Evolutionary conservation across 2,888 invertebrate species (phyloP).

Genomic region (Drosophila paranaensis): DNA sequence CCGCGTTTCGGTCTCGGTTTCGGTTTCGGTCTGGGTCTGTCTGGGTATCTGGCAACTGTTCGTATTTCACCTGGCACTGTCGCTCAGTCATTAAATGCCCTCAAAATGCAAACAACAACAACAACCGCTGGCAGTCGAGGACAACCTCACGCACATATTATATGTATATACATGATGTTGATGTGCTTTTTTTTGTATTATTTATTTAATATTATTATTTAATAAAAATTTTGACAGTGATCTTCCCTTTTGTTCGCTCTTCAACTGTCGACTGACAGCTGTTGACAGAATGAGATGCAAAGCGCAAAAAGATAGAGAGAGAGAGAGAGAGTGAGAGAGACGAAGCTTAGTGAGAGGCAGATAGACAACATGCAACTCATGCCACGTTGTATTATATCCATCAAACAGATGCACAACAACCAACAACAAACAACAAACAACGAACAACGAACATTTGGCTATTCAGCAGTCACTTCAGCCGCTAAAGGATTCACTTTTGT

Average conservation of each 20-base stretch:
- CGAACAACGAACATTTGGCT: constrained; percentile 9
- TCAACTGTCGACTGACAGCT: constrained; percentile 50
- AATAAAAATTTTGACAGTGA: constrained; percentile 64
- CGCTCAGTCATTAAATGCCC: constrained; percentile 77
- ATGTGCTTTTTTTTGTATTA: constrained; percentile 18
- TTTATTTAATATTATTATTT: constrained; percentile 72
- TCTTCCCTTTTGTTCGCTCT: constrained; percentile 44
- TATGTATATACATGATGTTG: constrained; percentile 5
- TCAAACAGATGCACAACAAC: constrained; percentile 60
- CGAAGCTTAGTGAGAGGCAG: constrained; percentile 21
- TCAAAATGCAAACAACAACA: constrained; percentile 67
- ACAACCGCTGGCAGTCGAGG: constrained; percentile 53
- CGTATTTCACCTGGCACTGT: constrained; percentile 78
- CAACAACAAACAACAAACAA: constrained; percentile 10
- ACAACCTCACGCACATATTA: constrained; percentile 46
- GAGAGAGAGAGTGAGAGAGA: not conserved
- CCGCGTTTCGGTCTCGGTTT: constrained; percentile 30
- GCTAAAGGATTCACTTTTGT: constrained; percentile 3
- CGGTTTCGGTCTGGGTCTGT: constrained; percentile 42
- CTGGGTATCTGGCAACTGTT: constrained; percentile 73
- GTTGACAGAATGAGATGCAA: constrained; percentile 56
- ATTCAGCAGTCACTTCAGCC: constrained; percentile 20
- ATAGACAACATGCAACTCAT: constrained; percentile 47
- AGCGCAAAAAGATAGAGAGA: not conserved
- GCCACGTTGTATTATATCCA: constrained; percentile 52